These are phyloP conservation scores for Acrossocheilus wenchowensis DNA, from an alignment of 2,797 vertebrate species.

Conservation along the genomic window DNA sequence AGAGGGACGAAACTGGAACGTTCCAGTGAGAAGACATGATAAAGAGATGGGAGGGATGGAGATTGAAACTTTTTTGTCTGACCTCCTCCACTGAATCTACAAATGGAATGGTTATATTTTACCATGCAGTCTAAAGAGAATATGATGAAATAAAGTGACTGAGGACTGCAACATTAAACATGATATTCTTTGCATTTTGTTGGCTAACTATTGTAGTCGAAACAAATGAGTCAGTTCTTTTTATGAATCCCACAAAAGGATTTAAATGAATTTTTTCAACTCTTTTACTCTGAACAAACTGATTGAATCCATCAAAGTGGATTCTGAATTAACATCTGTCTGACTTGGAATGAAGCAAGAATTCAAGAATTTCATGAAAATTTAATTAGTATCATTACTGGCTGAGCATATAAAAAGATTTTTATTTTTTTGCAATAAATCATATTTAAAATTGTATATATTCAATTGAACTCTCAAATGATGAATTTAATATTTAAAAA, in stretches of 20 bases:
- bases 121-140: neutral
- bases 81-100: neutral
- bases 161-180: neutral
- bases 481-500: neutral
- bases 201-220: neutral
- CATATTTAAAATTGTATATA: neutral
- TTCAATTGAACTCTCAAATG: neutral
- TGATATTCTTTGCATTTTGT: neutral
- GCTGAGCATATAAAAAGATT: neutral
- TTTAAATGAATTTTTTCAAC: neutral
- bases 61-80: neutral
- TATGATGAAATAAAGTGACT: neutral
- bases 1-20: conserved; percentile 30
- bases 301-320: neutral
- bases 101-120: neutral
- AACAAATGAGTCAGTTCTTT: neutral
- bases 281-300: neutral
- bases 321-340: neutral
- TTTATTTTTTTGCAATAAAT: neutral
- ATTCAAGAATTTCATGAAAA: neutral
- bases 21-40: conserved; percentile 22
- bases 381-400: neutral
- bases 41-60: conserved; percentile 18
- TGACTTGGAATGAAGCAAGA: neutral
- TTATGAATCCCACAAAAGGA: neutral